A percentile compares a stretch with the other conserved stretches of the same genome.
Conservation (phyloP, 2,113 vertebrate species). For the Cryptoleucopteryx plumbea region DNA sequence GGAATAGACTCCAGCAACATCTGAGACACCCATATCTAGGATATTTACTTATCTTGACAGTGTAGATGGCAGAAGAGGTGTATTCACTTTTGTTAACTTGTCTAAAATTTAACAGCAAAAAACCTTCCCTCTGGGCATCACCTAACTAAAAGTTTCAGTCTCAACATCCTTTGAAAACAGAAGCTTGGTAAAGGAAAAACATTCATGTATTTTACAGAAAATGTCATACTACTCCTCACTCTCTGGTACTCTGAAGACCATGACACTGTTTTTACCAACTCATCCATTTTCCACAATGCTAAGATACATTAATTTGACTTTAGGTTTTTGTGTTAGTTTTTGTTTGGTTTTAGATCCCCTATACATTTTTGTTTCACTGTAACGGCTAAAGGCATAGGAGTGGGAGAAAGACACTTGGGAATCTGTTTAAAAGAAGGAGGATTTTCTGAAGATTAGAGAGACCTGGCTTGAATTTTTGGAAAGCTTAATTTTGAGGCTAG, state of each 20-base stretch:
- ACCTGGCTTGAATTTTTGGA: slow-evolving; percentile 32
- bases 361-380: not conserved
- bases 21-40: not conserved
- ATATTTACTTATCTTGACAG: not conserved
- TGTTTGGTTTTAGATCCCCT: not conserved
- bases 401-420: not conserved
- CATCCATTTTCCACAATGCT: not conserved
- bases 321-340: not conserved
- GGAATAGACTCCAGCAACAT: not conserved
- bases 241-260: not conserved
- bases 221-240: not conserved
- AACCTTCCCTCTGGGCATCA: not conserved
- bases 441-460: slow-evolving; percentile 1
- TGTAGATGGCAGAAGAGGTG: not conserved
- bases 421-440: not conserved
- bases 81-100: not conserved
- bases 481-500: slow-evolving; percentile 8
- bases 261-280: not conserved
- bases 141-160: not conserved
- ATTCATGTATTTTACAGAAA: not conserved
- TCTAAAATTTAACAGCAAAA: not conserved
- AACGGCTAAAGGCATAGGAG: not conserved
- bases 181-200: not conserved
- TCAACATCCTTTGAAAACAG: not conserved
- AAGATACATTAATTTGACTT: not conserved